These are phyloP conservation scores for Clinocottus analis DNA, from an alignment of 2,113 vertebrate genomes.

Conservation along the genomic window DNA sequence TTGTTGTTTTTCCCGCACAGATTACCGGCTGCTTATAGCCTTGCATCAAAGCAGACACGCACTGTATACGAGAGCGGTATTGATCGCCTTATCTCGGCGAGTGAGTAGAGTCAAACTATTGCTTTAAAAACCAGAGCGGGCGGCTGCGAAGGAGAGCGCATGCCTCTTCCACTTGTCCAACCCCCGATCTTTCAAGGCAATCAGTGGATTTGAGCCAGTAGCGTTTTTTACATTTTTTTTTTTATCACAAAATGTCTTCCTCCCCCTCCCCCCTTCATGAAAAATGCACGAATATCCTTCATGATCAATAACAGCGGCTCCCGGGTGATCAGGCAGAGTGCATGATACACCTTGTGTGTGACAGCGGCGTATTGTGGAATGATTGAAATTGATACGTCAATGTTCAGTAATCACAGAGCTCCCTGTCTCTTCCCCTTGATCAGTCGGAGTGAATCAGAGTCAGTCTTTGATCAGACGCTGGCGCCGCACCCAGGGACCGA, in stretches of 20 bases:
- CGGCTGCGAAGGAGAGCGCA: background rate
- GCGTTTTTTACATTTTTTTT: too few relatives aligned
- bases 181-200: slow-evolving; percentile 45
- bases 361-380: slow-evolving; percentile 61
- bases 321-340: slow-evolving; percentile 64
- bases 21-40: background rate
- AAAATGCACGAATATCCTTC: slow-evolving; percentile 67
- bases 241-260: slow-evolving; percentile 61
- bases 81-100: background rate
- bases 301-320: slow-evolving; percentile 69
- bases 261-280: slow-evolving; percentile 61
- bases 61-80: background rate
- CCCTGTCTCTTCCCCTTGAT: slow-evolving; percentile 76
- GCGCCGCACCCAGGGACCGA: slow-evolving; percentile 60
- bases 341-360: slow-evolving; percentile 58
- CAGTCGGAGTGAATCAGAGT: slow-evolving; percentile 70
- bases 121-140: background rate
- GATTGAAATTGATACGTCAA: slow-evolving; percentile 76
- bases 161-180: slow-evolving; percentile 26
- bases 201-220: slow-evolving; percentile 60
- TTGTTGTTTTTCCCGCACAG: background rate
- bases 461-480: slow-evolving; percentile 77
- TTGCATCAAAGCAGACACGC: background rate
- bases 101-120: background rate
- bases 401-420: slow-evolving; percentile 75